Evolutionary conservation across 2,113 vertebrate species (phyloP).

Genomic region (Lasiurus cinereus): DNA sequence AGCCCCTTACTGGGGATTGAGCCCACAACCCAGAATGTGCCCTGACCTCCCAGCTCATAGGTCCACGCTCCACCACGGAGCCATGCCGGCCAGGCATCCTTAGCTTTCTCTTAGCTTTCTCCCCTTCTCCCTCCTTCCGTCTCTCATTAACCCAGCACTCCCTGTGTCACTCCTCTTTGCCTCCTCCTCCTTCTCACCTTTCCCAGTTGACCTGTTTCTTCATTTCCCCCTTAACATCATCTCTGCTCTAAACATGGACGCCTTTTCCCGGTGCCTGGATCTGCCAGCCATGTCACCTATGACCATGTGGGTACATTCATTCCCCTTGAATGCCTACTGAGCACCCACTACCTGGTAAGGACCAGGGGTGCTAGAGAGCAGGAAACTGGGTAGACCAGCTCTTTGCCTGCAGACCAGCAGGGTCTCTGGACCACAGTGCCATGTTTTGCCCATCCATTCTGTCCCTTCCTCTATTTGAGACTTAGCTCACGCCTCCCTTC

Average conservation of each 20-base stretch:
- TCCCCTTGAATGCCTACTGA: fast-evolving
- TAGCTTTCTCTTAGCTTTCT: background rate
- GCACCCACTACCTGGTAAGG: background rate
- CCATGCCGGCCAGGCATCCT: background rate
- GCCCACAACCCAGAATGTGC: no score
- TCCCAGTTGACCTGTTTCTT: background rate
- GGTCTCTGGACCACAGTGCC: fast-evolving
- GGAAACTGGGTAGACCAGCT: background rate
- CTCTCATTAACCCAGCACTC: background rate
- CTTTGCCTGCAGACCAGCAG: background rate
- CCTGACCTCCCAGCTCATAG: no score
- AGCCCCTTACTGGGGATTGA: no score
- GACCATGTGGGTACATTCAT: background rate
- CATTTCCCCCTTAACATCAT: background rate
- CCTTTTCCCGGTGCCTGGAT: background rate
- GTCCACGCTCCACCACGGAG: no score
- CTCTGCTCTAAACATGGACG: background rate
- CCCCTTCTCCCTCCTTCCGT: background rate
- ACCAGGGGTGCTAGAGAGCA: background rate
- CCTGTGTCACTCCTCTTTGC: background rate
- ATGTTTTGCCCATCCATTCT: background rate
- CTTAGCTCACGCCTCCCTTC: background rate
- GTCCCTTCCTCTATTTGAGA: background rate
- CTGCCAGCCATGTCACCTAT: background rate
- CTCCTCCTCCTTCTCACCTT: background rate